Evolutionary conservation across 92 coral and sea anemone species (phyloP).

Genomic region (Actinernus sp.): DNA sequence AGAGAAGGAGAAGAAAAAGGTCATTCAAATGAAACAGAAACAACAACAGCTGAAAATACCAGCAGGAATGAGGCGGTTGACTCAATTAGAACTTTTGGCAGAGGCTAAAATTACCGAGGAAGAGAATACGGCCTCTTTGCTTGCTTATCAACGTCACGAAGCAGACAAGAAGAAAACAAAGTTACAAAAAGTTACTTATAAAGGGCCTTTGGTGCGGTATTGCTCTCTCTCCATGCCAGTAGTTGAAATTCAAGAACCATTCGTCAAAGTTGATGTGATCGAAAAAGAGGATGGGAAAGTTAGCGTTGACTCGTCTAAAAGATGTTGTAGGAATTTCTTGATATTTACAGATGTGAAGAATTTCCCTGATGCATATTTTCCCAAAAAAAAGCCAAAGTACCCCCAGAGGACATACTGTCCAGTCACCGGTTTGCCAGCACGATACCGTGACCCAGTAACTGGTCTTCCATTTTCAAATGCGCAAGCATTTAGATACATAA

Average conservation of each 20-base stretch:
- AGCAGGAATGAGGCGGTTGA: slow-evolving; percentile 82
- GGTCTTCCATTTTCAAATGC: slow-evolving; percentile 89
- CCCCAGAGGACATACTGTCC: slow-evolving; percentile 94
- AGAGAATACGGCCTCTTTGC: slow-evolving; percentile 83
- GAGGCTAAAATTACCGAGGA: slow-evolving; percentile 96
- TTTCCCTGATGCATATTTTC: slow-evolving; percentile 90
- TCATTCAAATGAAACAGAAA: slow-evolving; percentile 39
- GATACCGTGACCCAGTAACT: slow-evolving; percentile 88
- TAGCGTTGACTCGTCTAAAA: slow-evolving; percentile 59
- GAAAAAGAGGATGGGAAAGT: slow-evolving; percentile 74
- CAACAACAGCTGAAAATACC: slow-evolving; percentile 65
- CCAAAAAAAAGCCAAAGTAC: slow-evolving; percentile 71
- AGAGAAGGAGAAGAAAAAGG: slow-evolving; percentile 72
- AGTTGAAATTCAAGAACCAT: slow-evolving; percentile 79
- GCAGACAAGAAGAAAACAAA: slow-evolving; percentile 94
- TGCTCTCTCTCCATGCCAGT: slow-evolving; percentile 96
- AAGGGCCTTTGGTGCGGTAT: slow-evolving; percentile 89
- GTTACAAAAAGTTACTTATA: slow-evolving; percentile 78
- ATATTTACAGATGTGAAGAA: slow-evolving; percentile 95
- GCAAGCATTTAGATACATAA: slow-evolving; percentile 91
- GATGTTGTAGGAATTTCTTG: slow-evolving; percentile 92
- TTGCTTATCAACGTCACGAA: slow-evolving; percentile 91
- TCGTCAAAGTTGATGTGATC: slow-evolving; percentile 77
- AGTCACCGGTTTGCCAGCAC: slow-evolving; percentile 89
- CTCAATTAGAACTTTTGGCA: slow-evolving; percentile 93